These are phyloP conservation scores for Anisognathus igniventris DNA, from an alignment of 2,797 vertebrate genomes.

Conservation along the genomic window DNA sequence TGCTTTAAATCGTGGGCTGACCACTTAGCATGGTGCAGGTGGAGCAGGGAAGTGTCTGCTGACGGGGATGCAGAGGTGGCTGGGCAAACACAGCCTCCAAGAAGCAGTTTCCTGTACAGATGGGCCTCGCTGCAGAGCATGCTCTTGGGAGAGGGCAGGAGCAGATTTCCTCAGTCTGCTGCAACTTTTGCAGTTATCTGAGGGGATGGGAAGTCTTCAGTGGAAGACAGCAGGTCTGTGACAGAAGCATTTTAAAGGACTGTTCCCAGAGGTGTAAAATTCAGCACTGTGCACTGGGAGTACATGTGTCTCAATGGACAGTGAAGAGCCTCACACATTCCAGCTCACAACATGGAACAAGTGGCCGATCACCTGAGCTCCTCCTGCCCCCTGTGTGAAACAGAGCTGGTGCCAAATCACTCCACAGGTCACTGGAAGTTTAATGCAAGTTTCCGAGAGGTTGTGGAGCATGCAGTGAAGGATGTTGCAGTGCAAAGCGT, in stretches of 20 bases:
- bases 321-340: not conserved
- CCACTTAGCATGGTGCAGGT: not conserved
- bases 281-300: not conserved
- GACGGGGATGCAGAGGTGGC: not conserved
- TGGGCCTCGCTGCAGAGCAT: not conserved
- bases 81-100: not conserved
- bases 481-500: not conserved
- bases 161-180: not conserved
- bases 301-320: accelerated
- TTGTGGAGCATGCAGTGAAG: not conserved
- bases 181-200: not conserved
- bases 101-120: not conserved
- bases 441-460: not conserved
- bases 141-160: not conserved
- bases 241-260: not conserved
- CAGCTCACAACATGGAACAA: not conserved
- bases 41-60: not conserved
- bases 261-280: not conserved
- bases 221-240: not conserved
- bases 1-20: not conserved
- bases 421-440: not conserved
- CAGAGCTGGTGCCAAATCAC: not conserved
- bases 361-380: not conserved
- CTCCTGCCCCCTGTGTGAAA: not conserved
- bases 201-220: not conserved